Percentiles rank a stretch among this genome's conserved stretches.
These are phyloP conservation scores for Melanogrammus aeglefinus DNA, from an alignment of 2,797 vertebrate genomes.

Conservation along the genomic window DNA sequence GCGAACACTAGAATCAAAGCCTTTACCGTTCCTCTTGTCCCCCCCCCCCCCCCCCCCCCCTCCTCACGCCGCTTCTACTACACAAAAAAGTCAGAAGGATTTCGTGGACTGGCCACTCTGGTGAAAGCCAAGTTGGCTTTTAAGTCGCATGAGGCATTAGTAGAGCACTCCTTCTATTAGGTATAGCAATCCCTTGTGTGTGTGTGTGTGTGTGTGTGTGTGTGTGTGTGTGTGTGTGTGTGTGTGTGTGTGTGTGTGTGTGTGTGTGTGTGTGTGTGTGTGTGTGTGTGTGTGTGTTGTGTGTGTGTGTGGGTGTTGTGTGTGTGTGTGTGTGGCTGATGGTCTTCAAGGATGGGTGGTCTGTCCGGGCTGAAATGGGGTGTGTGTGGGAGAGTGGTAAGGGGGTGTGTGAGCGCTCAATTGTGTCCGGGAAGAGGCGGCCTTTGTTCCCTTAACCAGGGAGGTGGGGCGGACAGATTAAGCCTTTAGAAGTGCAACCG, in stretches of 20 bases:
- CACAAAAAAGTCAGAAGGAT: background rate
- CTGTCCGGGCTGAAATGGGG: constrained; percentile 64
- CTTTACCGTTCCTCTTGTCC: constrained; percentile 40
- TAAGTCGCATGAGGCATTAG: constrained; percentile 41
- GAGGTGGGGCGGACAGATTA: constrained; percentile 75
- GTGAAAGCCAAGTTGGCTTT: constrained; percentile 48
- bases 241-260: constrained; percentile 1
- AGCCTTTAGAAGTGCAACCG: constrained; percentile 74
- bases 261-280: constrained; percentile 44
- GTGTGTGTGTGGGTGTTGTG: background rate
- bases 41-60: constrained; percentile 31
- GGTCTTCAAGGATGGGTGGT: constrained; percentile 73
- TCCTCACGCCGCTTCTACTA: background rate
- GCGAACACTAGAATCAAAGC: constrained; percentile 55
- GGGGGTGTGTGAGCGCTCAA: constrained; percentile 70
- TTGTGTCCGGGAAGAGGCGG: constrained; percentile 68
- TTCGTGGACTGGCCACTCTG: constrained; percentile 56
- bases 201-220: constrained; percentile 43
- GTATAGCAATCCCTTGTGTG: constrained; percentile 33
- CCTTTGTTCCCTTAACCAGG: constrained; percentile 77
- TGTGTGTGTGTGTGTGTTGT: constrained; percentile 35
- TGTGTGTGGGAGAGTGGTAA: constrained; percentile 71
- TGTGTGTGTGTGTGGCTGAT: constrained; percentile 26
- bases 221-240: constrained; percentile 10
- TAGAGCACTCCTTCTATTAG: constrained; percentile 49